Base-by-base conservation (phyloP, 1,140 invertebrate genomes). In the Euura lappo region DNA sequence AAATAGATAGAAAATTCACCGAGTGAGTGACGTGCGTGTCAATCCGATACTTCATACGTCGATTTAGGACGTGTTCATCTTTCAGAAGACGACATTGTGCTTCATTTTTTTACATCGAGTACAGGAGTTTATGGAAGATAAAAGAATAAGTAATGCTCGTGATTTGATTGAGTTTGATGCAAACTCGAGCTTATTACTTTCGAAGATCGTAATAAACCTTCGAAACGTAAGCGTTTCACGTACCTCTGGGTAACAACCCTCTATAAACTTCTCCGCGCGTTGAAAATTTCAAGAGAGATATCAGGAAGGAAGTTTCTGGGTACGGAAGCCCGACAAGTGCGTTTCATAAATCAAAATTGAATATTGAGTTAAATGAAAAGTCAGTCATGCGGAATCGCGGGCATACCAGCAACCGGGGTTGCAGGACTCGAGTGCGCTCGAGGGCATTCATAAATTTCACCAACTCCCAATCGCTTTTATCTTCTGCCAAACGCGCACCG, bases 321-420 rank as follows among this genome's bases (percentile, higher is more conserved):
- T 45, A 68, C 47, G 78, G 77, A 77, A 60, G 75, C 69, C 76
- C 75, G 81, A 81, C 81, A 79, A 80, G 78, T 82, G 79, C 77
- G 82, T 79, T 67, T 74, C 69, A 76, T 79, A 81, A 81, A 83
- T 82, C 76, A 82, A 79, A 79, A 80, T 66, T 74, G 71, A 72
- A 70, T 80, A 78, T 80, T 72, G 78, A 77, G 75, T 79, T 79
- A 81, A 83, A 79, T 75, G 79, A 77, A 76, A 78, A 79, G 71
- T 78, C 78, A 79, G 73, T 77, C 77, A 77, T 79, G 71, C 77
- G 80, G 77, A 80, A 70, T 73, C 75, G 71, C 74, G 78, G 78
- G 68, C 80, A 77, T 45, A 28, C 28, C 28, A 28, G 28, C 28
- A 28, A 28, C 28, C 28, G 28, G 28, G 28, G 28, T 28, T 28